Evolutionary conservation across 2,113 vertebrate genomes (phyloP).

Genomic region (Manacus vitellinus): DNA sequence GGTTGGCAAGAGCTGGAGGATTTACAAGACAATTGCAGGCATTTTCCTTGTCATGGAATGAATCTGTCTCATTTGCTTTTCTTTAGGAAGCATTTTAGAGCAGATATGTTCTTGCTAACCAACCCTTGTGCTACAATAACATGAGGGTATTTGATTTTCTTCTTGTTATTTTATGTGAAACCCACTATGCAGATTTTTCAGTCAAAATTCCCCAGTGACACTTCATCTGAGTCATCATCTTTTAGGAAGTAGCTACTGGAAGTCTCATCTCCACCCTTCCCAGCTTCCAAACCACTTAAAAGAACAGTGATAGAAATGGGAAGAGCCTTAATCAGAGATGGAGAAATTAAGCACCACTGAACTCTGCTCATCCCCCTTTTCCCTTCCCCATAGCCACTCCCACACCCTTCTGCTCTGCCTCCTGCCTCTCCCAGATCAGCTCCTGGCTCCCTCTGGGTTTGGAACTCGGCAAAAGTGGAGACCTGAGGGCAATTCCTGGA

Average conservation of each 20-base stretch:
- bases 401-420: background rate
- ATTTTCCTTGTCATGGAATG: accelerated
- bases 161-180: background rate
- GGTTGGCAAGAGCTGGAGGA: background rate
- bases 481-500: background rate
- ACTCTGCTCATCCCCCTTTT: background rate
- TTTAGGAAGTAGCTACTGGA: background rate
- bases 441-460: background rate
- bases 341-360: background rate
- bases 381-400: background rate
- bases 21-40: background rate
- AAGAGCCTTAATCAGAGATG: background rate
- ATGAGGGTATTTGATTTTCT: background rate
- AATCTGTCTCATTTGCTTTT: background rate
- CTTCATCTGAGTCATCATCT: background rate
- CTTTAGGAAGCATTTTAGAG: background rate
- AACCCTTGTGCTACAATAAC: background rate
- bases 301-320: background rate
- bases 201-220: no score
- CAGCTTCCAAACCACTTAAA: background rate
- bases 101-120: background rate
- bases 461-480: background rate
- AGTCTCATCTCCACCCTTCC: background rate
- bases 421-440: background rate
- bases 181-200: background rate